phyloP scores from a whole-genome alignment of 2,888 invertebrate species.

The Toxonevra muliebris region DNA sequence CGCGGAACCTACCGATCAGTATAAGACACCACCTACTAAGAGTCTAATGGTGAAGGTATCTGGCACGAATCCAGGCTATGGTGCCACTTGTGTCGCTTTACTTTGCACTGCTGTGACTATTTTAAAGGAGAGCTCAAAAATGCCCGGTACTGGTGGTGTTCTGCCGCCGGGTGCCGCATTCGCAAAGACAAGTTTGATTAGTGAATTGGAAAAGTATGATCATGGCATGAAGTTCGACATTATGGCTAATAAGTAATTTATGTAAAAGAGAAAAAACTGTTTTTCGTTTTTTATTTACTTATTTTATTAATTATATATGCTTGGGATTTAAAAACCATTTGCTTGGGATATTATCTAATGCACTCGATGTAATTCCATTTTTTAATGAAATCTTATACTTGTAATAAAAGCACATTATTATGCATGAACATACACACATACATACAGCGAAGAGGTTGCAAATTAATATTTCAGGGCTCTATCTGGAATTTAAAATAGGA shows the following conservation, averaged over 20 bases:
- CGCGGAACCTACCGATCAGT: constrained; percentile 67
- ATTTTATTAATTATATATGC: no score
- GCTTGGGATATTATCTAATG: no score
- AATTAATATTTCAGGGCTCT: no score
- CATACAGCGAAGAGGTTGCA: no score
- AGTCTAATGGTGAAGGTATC: constrained; percentile 72
- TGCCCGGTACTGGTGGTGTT: constrained; percentile 89
- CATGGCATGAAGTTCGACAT: constrained; percentile 79
- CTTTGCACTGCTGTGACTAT: constrained; percentile 79
- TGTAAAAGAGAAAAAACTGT: no score
- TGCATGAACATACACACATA: no score
- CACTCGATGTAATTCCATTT: no score
- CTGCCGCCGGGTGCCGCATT: constrained; percentile 88
- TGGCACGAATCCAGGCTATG: constrained; percentile 74
- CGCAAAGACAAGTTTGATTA: constrained; percentile 79
- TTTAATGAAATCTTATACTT: no score
- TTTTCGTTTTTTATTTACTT: no score
- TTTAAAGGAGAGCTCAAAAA: constrained; percentile 76
- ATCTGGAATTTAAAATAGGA: no score
- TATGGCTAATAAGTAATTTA: constrained; percentile 56
- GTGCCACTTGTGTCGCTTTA: constrained; percentile 78
- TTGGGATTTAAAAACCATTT: no score
- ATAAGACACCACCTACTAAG: constrained; percentile 70
- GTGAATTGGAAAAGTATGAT: constrained; percentile 72
- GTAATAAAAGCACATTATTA: no score